Base-by-base conservation (phyloP, 2,888 invertebrate species). In the Anarsia innoxiella region DNA sequence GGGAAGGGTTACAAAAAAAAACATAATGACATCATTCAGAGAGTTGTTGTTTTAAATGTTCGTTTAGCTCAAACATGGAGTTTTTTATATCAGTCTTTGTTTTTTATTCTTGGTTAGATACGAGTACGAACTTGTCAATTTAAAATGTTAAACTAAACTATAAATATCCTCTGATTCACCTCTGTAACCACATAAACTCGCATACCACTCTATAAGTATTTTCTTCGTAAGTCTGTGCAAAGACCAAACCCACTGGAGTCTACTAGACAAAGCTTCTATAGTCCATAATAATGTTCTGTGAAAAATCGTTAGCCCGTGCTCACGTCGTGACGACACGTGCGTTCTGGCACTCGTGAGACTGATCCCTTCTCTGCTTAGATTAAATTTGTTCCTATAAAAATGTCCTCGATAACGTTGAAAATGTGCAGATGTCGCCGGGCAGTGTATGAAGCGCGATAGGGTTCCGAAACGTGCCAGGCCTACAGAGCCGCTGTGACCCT, bases 311-410 rank as follows among this genome's bases (percentile, higher is more conserved):
- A 75, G 72, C 53, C 63, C 61, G 63, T 59, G 67, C 67, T 66
- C 76, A 72, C 71, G 72, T 71, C 66, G 56, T 40, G 42, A 48
- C 42, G 54, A 69, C 73, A 77, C 76, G 77, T 79, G 76, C 72
- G 67, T 58, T 47, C 59, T 57, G 61, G 70, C 59, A 76, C 77
- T 73, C 76, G 53, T 51, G 77, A 78, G 79, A 78, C 77, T 76
- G 79, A 78, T 76, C 79, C 79, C 70, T 76, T 15, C n/a, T n/a
- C 34, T 31, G 40, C 37, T 77, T 74, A 76, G 77, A 80, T 82
- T 82, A 82, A 79, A 78, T 79, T 80, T 77, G 77, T 68, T 75
- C 78, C 70, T 71, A 75, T 76, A 77, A 75, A 82, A 79, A 76
- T 73, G 69, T 67, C 66, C 70, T 68, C 78, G 74, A 77, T 79